A percentile compares a stretch with the other conserved stretches of the same genome.
Conservation (phyloP, 2,113 vertebrate genomes). For the Centropus bengalensis region DNA sequence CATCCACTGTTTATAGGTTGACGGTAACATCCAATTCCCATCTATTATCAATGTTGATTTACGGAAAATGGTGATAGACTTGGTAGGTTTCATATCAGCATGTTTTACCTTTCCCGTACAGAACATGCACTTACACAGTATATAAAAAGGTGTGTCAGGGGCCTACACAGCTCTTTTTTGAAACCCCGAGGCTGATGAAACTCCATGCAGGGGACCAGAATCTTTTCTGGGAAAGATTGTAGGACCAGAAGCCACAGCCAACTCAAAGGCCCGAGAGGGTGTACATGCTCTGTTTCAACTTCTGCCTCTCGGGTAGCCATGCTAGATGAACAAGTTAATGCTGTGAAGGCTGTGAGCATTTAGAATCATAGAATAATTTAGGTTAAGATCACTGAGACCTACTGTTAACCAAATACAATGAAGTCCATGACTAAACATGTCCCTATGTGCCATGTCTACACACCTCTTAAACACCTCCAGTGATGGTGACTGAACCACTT, state of each 20-base stretch:
- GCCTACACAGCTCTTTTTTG: background rate
- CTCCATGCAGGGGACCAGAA: background rate
- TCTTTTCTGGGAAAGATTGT: background rate
- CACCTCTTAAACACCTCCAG: background rate
- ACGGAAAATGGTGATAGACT: background rate
- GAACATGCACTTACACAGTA: background rate
- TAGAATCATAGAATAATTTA: background rate
- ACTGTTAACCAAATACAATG: background rate
- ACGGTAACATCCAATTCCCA: background rate
- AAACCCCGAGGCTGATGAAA: background rate
- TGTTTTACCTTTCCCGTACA: slow-evolving; percentile 14
- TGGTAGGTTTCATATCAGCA: background rate
- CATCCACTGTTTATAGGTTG: background rate
- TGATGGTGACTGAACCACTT: background rate
- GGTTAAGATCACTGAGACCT: background rate
- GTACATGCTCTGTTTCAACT: background rate
- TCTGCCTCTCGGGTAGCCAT: background rate
- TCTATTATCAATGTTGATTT: background rate
- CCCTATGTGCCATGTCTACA: background rate
- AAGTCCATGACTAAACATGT: background rate
- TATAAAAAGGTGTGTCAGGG: slow-evolving; percentile 1
- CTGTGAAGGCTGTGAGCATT: background rate
- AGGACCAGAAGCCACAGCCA: background rate
- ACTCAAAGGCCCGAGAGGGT: rapidly evolving
- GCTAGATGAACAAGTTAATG: rapidly evolving